Conservation (phyloP, 2,797 vertebrate genomes). For the Stomatorhinus walkeri region DNA sequence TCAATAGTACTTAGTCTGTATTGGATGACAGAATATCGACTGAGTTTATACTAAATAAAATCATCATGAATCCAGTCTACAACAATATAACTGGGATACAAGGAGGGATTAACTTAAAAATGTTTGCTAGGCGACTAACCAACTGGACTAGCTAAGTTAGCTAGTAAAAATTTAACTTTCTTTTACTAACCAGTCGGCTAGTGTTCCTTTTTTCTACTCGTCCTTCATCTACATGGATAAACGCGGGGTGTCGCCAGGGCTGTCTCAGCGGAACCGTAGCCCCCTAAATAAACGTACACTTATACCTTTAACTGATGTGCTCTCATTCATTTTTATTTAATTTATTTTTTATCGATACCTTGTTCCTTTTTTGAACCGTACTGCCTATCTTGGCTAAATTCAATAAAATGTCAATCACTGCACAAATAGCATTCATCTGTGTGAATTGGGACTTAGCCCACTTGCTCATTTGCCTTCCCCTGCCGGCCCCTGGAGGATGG, state of each 20-base stretch:
- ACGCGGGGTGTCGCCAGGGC: not conserved
- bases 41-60: not conserved
- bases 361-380: not conserved
- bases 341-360: not conserved
- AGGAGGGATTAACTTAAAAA: not conserved
- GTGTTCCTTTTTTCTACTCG: not conserved
- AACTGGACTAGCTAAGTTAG: not conserved
- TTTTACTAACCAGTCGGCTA: not conserved
- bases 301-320: not conserved
- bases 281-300: not conserved
- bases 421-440: not conserved
- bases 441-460: no score
- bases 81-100: not conserved
- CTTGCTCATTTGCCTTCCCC: no score
- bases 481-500: no score
- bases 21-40: not conserved
- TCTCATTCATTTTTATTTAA: not conserved
- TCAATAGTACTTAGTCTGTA: not conserved
- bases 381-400: not conserved
- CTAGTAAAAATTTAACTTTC: not conserved
- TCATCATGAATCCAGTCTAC: not conserved
- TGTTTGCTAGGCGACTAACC: not conserved
- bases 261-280: not conserved
- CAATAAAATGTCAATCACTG: not conserved
- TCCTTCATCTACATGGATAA: not conserved